Evolutionary conservation across 2,113 vertebrate species (phyloP), one percentile per base, ranked within the genome.

Genomic region (Poeciliopsis turrubarensis): DNA sequence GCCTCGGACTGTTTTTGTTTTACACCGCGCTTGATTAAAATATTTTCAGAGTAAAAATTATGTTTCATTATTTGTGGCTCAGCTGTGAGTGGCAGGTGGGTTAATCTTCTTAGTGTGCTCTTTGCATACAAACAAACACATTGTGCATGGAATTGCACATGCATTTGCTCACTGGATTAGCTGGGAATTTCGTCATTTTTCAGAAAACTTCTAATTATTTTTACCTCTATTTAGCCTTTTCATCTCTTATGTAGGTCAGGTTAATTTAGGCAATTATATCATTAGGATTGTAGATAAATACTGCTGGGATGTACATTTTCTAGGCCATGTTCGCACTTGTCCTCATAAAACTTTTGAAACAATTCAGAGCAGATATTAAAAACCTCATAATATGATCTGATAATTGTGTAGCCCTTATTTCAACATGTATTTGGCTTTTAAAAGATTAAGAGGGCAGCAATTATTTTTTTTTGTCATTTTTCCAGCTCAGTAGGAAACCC

Each of bases 251-350:
- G n/a, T 44, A 25, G 61, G 61, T 44, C n/a, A 7, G 61, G 41
- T 72, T 65, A 15, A 32, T 61, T 64, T 68, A n/a, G 19, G 51
- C n/a, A 39, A 70, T 63, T 31, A 30, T 13, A 44, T 68, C 39
- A 64, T 41, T 75, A 68, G 65, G 30, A 60, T 60, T 67, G 60
- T 34, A 34, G 22, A 78, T 31, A 54, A 64, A 69, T 60, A 69
- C 60, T 69, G 37, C 60, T 73, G 47, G 3, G 19, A 65, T 70
- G 63, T 66, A 63, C 0, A 70, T 70, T 29, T 77, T 65, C 51
- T 65, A 70, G 7, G 67, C 57, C 41, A 25, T 37, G 29, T 11
- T 8, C 30, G 72, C 70, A 15, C 39, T 25, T 54, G 51, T 62
- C 63, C 63, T 54, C 19, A 62, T 65, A 17, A 31, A 34, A 34